Evolutionary conservation across 2,888 invertebrate species (phyloP), one percentile per base, ranked within the genome.

Genomic region (Nezara viridula): DNA sequence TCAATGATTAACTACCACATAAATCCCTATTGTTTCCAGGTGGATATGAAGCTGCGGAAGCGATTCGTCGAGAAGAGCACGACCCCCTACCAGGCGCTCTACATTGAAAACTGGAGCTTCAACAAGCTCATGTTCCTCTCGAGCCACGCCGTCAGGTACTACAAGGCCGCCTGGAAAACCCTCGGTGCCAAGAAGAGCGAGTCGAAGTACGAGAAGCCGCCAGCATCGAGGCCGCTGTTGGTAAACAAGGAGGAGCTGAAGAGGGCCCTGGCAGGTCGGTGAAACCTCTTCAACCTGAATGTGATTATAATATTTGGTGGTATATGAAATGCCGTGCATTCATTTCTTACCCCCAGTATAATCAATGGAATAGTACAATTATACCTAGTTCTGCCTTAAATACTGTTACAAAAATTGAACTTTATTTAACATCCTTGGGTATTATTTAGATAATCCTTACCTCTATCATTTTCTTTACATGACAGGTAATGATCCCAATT

Each of bases 61-160:
- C 10, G 73, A 0, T 86, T 55, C 40, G 44, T 86, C 1, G 55
- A 60, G n/a, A 60, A 60, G 60, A 73, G 66, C 19, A 66, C 40
- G 24, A 66, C 21, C 73, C 40, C 55, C 73, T 88, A 73, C 49
- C 88, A 88, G 47, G 88, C 55, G 10, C 37, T 88, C n/a, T 88
- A 88, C 32, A 66, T 73, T 27, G 88, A 88, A 21, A 88, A 88
- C 44, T 88, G 88, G 88, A 88, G 88, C 73, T 88, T 88, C 73
- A 88, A 88, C 88, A 88, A 88, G 73, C 44, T 88, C 14, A 44
- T 88, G 27, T 88, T 88, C 73, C 73, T 88, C 47, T 60, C 60
- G 19, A 73, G 16, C 47, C 52, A 27, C 16, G 88, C 88, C 27
- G 19, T 44, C 19, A 49, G 27, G 27, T 37, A 47, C 47, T 55